These are phyloP conservation scores for Omphaloscelis lunosa DNA, from an alignment of 2,888 invertebrate species.

Conservation along the genomic window DNA sequence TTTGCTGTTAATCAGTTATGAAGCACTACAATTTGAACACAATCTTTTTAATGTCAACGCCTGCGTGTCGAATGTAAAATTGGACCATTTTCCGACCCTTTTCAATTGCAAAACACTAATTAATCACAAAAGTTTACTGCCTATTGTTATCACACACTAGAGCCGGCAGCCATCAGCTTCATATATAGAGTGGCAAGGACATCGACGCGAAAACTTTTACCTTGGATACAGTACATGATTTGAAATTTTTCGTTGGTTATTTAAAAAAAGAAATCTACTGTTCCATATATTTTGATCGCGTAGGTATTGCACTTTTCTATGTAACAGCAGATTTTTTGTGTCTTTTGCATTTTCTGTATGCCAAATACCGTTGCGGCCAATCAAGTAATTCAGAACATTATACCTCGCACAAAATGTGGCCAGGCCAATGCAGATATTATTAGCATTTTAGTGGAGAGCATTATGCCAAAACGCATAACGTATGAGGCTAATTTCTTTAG, in stretches of 20 bases:
- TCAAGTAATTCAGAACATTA: conserved; percentile 24
- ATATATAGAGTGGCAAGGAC: too few relatives aligned
- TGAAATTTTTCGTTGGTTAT: too few relatives aligned
- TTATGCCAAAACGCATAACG: conserved; percentile 44
- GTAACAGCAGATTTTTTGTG: too few relatives aligned
- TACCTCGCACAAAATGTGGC: conserved; percentile 17
- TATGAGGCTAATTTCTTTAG: conserved; percentile 35
- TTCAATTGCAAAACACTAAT: not conserved
- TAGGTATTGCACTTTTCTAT: too few relatives aligned
- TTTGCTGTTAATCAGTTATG: not conserved
- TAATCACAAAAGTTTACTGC: not conserved
- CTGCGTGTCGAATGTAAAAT: not conserved
- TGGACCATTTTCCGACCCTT: not conserved
- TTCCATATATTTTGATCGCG: too few relatives aligned
- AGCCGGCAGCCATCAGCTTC: not conserved
- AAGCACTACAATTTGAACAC: not conserved
- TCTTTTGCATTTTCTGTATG: too few relatives aligned
- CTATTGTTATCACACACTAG: conserved; percentile 8
- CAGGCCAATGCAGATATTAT: conserved; percentile 38
- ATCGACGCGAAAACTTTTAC: too few relatives aligned
- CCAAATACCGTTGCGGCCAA: conserved; percentile 16
- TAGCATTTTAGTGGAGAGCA: conserved; percentile 40
- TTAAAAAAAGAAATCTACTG: too few relatives aligned
- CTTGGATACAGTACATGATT: too few relatives aligned
- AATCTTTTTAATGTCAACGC: not conserved